Evolutionary conservation across 2,888 invertebrate genomes (phyloP).

Genomic region (Brenthis hecate): DNA sequence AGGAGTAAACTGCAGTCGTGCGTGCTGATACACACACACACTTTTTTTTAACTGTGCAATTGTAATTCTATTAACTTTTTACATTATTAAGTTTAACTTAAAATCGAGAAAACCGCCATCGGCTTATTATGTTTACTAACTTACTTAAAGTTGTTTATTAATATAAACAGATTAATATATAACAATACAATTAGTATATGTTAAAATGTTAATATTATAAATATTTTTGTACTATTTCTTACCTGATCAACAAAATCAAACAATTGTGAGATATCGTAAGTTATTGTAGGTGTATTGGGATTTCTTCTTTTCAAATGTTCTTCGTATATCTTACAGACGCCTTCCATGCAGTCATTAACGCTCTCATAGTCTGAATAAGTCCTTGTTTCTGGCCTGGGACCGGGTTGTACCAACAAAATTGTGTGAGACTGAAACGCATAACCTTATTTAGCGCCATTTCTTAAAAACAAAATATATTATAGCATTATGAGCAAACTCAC

Average conservation of each 20-base stretch:
- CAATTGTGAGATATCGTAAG: conserved; percentile 98
- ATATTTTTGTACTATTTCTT: conserved; percentile 38
- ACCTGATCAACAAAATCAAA: conserved; percentile 98
- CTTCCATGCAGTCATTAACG: conserved; percentile 98
- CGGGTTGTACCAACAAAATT: conserved; percentile 97
- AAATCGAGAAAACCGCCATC: too few species aligned
- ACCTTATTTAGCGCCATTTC: conserved; percentile 66
- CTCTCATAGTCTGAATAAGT: conserved; percentile 99
- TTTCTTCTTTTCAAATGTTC: conserved; percentile 98
- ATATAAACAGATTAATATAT: too few species aligned
- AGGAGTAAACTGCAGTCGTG: too few species aligned
- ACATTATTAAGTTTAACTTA: too few species aligned
- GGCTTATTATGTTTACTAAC: too few species aligned
- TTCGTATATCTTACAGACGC: conserved; percentile 99
- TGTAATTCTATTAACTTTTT: too few species aligned
- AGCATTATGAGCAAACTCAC: conserved; percentile 47
- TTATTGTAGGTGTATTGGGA: conserved; percentile 97
- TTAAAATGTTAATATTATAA: too few species aligned
- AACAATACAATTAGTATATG: too few species aligned
- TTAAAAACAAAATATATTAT: conserved; percentile 49
- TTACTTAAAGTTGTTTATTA: too few species aligned
- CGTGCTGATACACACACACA: too few species aligned
- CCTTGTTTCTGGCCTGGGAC: conserved; percentile 95
- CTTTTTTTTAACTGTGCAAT: too few species aligned
- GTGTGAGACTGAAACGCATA: conserved; percentile 91